Base-by-base conservation (phyloP, 2,888 invertebrate species). In the Metopia argyrocephala region DNA sequence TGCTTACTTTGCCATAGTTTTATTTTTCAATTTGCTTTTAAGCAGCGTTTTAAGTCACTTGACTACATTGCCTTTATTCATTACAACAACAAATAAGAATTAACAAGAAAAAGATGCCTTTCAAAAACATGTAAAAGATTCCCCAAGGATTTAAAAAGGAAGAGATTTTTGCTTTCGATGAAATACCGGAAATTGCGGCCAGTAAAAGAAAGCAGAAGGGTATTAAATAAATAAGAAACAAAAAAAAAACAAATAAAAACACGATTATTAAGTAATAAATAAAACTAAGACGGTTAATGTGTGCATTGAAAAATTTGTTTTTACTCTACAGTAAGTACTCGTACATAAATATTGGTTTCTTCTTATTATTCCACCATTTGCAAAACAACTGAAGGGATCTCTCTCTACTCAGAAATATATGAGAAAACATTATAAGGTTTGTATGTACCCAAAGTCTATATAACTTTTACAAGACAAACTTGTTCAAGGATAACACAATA, bases 141-240 rank as follows among this genome's bases (percentile, higher is more conserved):
- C 78, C 62, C 61, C 20, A 31, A 66, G 74, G 81, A 78, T 78
- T 62, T 25, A 20, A 31, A 15, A 48, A 48, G n/a, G 48, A 48
- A 78, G 74, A 78, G 74, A 75, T 70, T 52, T 59, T 54, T 23
- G 12, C 62, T 68, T 54, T 66, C 61, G 69, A 66, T 74, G 61
- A 76, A 82, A 66, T 74, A 74, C 82, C 78, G 78, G 79, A 82
- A 82, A 82, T 82, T 82, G 80, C 78, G 82, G 78, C 75, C 79
- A 81, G 61, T 38, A 62, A 66, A 73, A 38, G 20, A 62, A 31
- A 31, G 12, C 31, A 7, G 31, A 12, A 1, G 31, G 31, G 12
- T 31, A 31, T 31, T 12, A 31, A 2, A 28, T n/a, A 12, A 20
- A 3, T 20, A 48, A 9, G 59, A n/a, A n/a, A n/a, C 3, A 12